A percentile compares a stretch with the other conserved stretches of the same genome.
phyloP scores from a whole-genome alignment of 2,113 vertebrate genomes.

The Paradoxurus hermaphroditus region DNA sequence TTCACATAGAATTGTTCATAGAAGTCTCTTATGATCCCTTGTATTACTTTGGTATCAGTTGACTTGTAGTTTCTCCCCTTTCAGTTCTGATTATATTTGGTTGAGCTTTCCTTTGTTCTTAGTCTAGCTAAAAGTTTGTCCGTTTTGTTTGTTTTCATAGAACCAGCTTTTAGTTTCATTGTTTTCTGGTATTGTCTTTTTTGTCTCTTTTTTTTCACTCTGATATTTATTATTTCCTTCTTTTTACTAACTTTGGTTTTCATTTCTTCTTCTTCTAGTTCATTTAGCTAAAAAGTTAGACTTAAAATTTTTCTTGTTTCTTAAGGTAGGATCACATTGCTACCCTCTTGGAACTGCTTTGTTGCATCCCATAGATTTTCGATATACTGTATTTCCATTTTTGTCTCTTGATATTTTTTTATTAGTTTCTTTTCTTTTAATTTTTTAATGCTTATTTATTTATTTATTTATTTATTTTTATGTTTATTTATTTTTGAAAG shows the following conservation, averaged over 20 bases:
- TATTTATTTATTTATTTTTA: too few relatives aligned
- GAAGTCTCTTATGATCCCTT: not conserved
- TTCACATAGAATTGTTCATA: not conserved
- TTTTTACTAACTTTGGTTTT: not conserved
- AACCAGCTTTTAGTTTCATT: not conserved
- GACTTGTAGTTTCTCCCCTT: not conserved
- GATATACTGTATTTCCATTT: not conserved
- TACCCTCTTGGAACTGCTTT: not conserved
- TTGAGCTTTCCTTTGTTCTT: not conserved
- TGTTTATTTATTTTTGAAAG: too few relatives aligned
- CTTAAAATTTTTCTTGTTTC: not conserved
- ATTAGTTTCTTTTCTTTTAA: too few relatives aligned
- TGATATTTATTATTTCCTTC: not conserved
- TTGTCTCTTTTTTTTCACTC: not conserved
- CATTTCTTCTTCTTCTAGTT: not conserved
- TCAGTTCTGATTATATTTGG: not conserved
- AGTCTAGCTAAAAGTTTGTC: not conserved
- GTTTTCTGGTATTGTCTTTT: not conserved
- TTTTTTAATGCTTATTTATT: too few relatives aligned
- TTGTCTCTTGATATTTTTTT: not conserved
- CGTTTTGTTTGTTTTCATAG: not conserved
- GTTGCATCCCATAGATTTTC: not conserved
- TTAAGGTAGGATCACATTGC: not conserved
- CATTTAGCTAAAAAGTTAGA: not conserved
- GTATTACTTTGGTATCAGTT: not conserved